Evolutionary conservation across 2,888 invertebrate genomes (phyloP), one percentile per base, ranked within the genome.

Genomic region (Apodemia hepburni): DNA sequence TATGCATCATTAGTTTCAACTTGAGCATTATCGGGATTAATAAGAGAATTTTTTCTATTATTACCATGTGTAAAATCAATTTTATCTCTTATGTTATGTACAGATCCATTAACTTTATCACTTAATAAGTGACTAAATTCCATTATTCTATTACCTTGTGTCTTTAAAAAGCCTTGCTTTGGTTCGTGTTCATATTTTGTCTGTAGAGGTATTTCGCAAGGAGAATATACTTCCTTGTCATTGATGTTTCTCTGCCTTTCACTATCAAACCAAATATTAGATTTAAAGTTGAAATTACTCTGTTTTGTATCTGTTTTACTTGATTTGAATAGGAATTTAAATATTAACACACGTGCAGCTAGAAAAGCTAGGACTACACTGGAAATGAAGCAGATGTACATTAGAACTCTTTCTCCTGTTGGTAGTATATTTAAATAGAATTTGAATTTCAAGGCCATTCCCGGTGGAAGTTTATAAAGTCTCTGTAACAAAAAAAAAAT

Each of bases 341-440:
- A 90, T 2, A 89, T 85, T 0, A 90, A 72, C 38, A 83, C 81
- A 76, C 89, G 88, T 54, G 86, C 76, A 0, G 94, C 81, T 12
- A 93, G 80, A 58, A 93, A 79, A 0, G 93, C 78, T 11, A 95
- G 81, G 38, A 93, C 81, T 0, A 90, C 70, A 0, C 89, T 88
- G 0, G 93, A 92, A 0, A 89, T 69, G 54, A 93, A 79, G 67
- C 94, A 89, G 0, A 90, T 60, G 73, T 94, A 95, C 82, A 93
- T 93, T 0, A 90, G 75, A 0, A 80, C 82, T 64, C 87, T 84
- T 77, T 95, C 94, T 0, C 94, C 88, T 0, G 93, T 72, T 0
- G 97, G 97, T 3, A 96, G 77, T 6, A 95, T 91, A 75, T 95
- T 95, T 5, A 97, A 82, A 78, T 97, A 97, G 12, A 97, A 80